A percentile compares a stretch with the other conserved stretches of the same genome.
phyloP scores from a whole-genome alignment of 2,888 invertebrate species.

The Diarsia rubi region DNA sequence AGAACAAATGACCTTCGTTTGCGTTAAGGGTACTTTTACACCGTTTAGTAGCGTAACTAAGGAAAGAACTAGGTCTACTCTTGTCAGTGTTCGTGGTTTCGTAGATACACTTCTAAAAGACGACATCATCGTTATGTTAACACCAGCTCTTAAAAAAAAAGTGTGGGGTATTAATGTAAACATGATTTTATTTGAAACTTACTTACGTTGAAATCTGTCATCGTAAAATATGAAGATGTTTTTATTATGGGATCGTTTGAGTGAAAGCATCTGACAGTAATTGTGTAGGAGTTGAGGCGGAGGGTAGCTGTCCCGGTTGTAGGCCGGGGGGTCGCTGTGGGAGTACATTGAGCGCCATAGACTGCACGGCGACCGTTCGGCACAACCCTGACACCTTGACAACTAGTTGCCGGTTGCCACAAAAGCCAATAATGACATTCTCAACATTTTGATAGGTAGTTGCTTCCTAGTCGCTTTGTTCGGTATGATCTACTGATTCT shows the following conservation, averaged over 20 bases:
- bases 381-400: constrained; percentile 51
- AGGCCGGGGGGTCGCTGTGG: constrained; percentile 4
- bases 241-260: constrained; percentile 61
- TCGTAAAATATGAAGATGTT: constrained; percentile 66
- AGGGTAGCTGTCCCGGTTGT: constrained; percentile 25
- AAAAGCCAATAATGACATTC: constrained; percentile 27
- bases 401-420: constrained; percentile 39
- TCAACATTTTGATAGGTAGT: constrained; percentile 17
- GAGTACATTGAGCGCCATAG: constrained; percentile 19
- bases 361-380: constrained; percentile 44
- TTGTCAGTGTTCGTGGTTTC: neutral
- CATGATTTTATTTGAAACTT: constrained; percentile 4
- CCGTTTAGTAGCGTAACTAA: neutral
- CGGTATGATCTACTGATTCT: constrained; percentile 29
- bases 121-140: neutral
- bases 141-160: constrained; percentile 6
- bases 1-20: too few species aligned
- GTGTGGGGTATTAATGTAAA: constrained; percentile 23
- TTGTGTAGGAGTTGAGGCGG: constrained; percentile 64
- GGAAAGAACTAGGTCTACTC: neutral
- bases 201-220: constrained; percentile 62
- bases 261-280: constrained; percentile 70
- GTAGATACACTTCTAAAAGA: neutral
- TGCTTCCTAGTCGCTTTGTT: constrained; percentile 39
- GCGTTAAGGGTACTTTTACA: too few species aligned